Percentiles rank a stretch among this genome's conserved stretches.
Conservation (phyloP, 2,888 invertebrate genomes). For the Diarsia mendica region DNA sequence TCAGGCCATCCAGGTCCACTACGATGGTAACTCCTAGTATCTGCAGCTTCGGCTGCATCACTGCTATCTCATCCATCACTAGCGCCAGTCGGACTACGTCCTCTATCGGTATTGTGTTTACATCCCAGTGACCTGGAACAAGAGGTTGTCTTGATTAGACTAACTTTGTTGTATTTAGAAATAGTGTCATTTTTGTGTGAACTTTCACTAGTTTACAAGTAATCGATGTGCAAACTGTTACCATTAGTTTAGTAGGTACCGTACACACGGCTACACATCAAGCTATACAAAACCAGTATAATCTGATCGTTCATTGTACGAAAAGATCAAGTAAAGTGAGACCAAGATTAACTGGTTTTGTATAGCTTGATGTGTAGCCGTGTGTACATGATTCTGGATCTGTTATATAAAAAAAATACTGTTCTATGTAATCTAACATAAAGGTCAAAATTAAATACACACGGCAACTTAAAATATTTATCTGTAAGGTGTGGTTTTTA, state of each 20-base stretch:
- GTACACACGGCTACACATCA: no score
- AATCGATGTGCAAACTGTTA: not conserved
- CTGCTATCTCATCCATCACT: slow-evolving; percentile 84
- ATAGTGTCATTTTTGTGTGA: not conserved
- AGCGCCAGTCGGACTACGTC: slow-evolving; percentile 84
- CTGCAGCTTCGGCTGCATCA: slow-evolving; percentile 85
- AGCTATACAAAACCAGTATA: no score
- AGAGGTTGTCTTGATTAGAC: not conserved
- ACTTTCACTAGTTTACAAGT: no score
- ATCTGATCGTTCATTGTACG: no score
- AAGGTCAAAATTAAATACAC: not conserved
- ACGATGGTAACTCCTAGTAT: slow-evolving; percentile 85
- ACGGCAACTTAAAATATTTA: not conserved
- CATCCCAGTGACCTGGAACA: slow-evolving; percentile 82
- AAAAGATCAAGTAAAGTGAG: no score
- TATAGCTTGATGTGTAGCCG: no score
- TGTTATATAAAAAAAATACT: no score
- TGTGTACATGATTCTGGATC: no score
- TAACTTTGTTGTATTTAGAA: not conserved
- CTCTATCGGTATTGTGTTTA: slow-evolving; percentile 77
- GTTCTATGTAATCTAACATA: no score
- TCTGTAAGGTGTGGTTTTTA: no score
- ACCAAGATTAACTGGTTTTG: no score
- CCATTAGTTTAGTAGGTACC: not conserved
- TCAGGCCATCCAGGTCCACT: slow-evolving; percentile 84